Percentiles rank a stretch among this genome's conserved stretches.
These are phyloP conservation scores for Melieria crassipennis DNA, from an alignment of 2,888 invertebrate species.

Conservation along the genomic window DNA sequence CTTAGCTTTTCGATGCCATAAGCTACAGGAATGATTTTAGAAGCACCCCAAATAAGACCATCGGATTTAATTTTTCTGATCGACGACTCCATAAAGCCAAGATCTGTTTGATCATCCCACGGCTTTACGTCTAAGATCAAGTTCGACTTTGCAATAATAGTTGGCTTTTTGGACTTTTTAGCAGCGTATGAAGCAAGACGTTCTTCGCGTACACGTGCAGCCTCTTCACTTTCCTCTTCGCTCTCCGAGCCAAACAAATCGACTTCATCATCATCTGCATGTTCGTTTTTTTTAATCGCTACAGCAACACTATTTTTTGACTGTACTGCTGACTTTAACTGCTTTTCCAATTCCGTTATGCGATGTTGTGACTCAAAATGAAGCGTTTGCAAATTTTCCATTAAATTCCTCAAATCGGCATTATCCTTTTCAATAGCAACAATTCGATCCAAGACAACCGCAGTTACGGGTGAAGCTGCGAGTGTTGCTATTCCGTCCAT, in stretches of 20 bases:
- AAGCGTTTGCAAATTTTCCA: slow-evolving; percentile 60
- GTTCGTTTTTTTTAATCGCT: slow-evolving; percentile 44
- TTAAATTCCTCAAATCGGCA: slow-evolving; percentile 64
- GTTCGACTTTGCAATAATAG: slow-evolving; percentile 91
- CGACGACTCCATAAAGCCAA: slow-evolving; percentile 81
- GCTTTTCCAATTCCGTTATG: slow-evolving; percentile 57
- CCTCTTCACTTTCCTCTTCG: slow-evolving; percentile 77
- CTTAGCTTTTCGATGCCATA: slow-evolving; percentile 93
- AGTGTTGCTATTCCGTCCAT: slow-evolving; percentile 74
- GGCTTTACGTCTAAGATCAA: slow-evolving; percentile 95
- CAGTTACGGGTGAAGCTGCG: slow-evolving; percentile 67
- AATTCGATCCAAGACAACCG: slow-evolving; percentile 69
- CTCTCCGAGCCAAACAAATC: slow-evolving; percentile 86
- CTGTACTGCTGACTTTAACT: slow-evolving; percentile 31
- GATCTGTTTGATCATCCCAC: slow-evolving; percentile 90
- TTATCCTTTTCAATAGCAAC: slow-evolving; percentile 71
- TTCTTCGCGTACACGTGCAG: slow-evolving; percentile 82
- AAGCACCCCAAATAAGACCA: slow-evolving; percentile 94
- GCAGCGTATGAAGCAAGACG: slow-evolving; percentile 88
- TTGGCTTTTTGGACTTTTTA: slow-evolving; percentile 92
- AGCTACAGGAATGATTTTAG: slow-evolving; percentile 89
- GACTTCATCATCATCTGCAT: slow-evolving; percentile 78
- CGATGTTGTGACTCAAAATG: slow-evolving; percentile 60
- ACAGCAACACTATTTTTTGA: slow-evolving; percentile 1
- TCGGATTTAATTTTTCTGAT: slow-evolving; percentile 83